Base-by-base conservation (phyloP, 2,113 vertebrate genomes). In the Catagonus wagneri region DNA sequence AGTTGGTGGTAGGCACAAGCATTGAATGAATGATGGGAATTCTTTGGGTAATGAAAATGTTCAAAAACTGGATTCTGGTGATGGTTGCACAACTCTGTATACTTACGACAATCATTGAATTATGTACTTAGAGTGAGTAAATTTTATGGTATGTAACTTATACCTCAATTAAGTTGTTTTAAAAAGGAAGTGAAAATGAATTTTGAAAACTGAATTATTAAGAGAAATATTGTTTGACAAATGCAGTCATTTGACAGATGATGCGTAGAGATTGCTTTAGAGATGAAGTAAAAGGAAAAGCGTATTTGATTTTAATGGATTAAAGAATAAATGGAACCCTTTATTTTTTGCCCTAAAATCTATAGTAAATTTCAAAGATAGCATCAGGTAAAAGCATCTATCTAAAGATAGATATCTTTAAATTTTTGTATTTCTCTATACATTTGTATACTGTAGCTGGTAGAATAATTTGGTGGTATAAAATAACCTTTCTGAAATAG, bases 221-320 rank as follows among this genome's bases (percentile, higher is more conserved):
- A 89, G 87, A 44, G 61, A 39, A 94, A 72, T n/a, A 79, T 50
- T 39, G 8, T 65, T 72, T 81, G 52, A 76, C 10, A 79, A n/a
- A 39, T 83, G 2, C 29, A 78, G 61, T 78, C 61, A 86, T 66
- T 80, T 94, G 50, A 90, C 34, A 81, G 75, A 91, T 83, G 25
- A 88, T 74, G 69, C 87, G 90, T 92, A 68, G n/a, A 17, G 15
- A 90, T 93, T 95, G 54, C 76, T 88, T 81, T 74, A 85, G 90
- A 74, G 44, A 54, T 90, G 3, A 61, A 50, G 27, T 61, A 50
- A 85, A 79, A 79, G 32, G 80, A 75, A 93, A 94, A 88, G 20
- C 3, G 4, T 87, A 16, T 66, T 93, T 66, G n/a, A 32, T 71
- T 61, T 92, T 69, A 92, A 74, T n/a, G 74, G 50, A 50, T 44